Percentiles rank a stretch among this genome's conserved stretches.
Conservation (phyloP, 2,797 vertebrate species). For the Glossophaga mutica region DNA sequence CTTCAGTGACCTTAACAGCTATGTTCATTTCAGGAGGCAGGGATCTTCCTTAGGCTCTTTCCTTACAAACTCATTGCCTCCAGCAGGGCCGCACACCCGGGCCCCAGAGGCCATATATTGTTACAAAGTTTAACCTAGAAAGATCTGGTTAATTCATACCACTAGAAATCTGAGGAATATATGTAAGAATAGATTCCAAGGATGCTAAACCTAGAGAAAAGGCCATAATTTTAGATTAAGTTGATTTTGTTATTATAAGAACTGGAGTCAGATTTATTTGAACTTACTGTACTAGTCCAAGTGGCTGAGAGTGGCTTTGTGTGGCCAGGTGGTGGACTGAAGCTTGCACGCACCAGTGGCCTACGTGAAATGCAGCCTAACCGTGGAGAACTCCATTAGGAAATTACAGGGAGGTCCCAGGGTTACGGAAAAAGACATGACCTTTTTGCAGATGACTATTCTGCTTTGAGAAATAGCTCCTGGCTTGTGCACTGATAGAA, state of each 20-base stretch:
- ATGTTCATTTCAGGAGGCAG: not conserved
- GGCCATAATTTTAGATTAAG: not conserved
- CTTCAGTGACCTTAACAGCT: not conserved
- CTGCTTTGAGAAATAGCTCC: not conserved
- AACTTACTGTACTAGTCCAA: not conserved
- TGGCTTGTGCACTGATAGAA: not conserved
- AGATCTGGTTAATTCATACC: not conserved
- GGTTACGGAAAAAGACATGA: not conserved
- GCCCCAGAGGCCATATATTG: not conserved
- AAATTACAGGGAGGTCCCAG: not conserved
- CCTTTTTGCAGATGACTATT: not conserved
- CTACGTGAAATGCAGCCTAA: not conserved
- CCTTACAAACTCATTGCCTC: not conserved
- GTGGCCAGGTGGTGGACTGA: not conserved
- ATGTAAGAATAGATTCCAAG: not conserved
- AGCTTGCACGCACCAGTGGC: not conserved
- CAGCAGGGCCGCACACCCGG: accelerated
- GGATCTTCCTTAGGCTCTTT: not conserved
- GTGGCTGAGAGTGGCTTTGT: not conserved
- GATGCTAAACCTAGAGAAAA: not conserved
- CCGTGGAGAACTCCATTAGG: too few relatives aligned
- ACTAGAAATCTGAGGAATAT: not conserved
- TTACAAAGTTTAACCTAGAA: not conserved
- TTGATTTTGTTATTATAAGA: not conserved
- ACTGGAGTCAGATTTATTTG: not conserved